These are phyloP conservation scores for Cactoblastis cactorum DNA, from an alignment of 2,888 invertebrate genomes.

Conservation along the genomic window DNA sequence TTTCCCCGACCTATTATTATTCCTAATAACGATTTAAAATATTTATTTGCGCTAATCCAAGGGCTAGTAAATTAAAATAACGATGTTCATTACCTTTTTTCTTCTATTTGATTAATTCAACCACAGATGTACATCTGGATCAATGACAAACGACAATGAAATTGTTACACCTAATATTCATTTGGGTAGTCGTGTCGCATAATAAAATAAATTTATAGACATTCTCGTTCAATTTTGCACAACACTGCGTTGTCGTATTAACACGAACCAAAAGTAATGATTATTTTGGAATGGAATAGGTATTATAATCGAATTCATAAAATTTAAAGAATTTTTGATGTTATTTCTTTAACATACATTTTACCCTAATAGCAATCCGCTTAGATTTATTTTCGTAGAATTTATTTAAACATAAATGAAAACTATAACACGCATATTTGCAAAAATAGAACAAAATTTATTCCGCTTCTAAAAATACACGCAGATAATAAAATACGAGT, in stretches of 20 bases:
- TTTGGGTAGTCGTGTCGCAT: background rate
- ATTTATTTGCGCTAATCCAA: too few species aligned
- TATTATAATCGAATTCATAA: constrained; percentile 5
- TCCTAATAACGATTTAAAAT: too few species aligned
- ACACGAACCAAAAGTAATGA: constrained; percentile 5
- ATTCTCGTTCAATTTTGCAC: constrained; percentile 1
- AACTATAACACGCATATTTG: too few species aligned
- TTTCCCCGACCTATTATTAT: too few species aligned
- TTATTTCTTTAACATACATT: constrained; percentile 3
- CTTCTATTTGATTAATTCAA: too few species aligned
- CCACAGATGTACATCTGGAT: background rate
- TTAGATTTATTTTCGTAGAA: background rate
- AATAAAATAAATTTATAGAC: constrained; percentile 1
- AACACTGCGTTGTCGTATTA: constrained; percentile 1
- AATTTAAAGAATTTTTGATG: constrained; percentile 1
- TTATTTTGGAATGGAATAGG: constrained; percentile 4
- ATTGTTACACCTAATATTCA: background rate
- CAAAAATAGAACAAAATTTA: background rate
- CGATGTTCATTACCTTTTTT: too few species aligned
- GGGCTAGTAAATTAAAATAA: too few species aligned
- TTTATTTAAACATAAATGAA: too few species aligned
- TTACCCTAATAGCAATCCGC: constrained; percentile 2
- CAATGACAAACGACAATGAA: background rate
- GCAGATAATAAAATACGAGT: background rate
- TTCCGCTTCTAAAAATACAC: background rate